Evolutionary conservation across 1,140 invertebrate species (phyloP), one percentile per base, ranked within the genome.

Genomic region (Pachyrhynchus sulphureomaculatus): DNA sequence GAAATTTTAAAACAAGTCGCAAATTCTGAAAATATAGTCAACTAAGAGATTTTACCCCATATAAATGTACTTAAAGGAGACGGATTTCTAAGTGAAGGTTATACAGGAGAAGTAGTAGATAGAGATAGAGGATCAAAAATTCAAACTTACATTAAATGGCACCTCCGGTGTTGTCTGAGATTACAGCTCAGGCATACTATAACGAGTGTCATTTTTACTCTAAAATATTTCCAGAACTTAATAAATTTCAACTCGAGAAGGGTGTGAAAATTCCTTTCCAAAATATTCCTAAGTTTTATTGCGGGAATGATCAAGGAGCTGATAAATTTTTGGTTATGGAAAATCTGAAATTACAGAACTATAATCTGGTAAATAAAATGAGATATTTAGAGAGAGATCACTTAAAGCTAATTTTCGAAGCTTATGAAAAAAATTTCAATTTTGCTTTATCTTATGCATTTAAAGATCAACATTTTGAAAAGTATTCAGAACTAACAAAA

Each of bases 311-410:
- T n/a, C 74, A 79, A 55, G 68, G 71, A 24, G 67, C 67, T 2
- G 64, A 78, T 42, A 79, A 82, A 71, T 73, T 77, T 41, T 75
- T 82, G 4, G 68, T 83, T 18, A 63, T 85, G 29, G 61, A 64
- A 54, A 60, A 68, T 44, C 21, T 68, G 10, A 56, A 49, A 26
- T 9, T 45, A 10, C 33, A 53, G 13, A 39, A 39, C 20, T 68
- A 36, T 24, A 21, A 20, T 15, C 20, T 66, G 10, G 23, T 24
- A 13, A 51, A 60, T 32, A 62, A 53, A 32, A 55, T 23, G 12
- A 33, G 49, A 17, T 45, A 37, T 29, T 9, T 68, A 1, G 32
- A 59, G 17, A 34, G 47, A 34, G n/a, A 55, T 0, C 60, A 64
- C 13, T 10, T 66, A 4, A 48, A 47, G 26, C 4, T 2, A 8